Percentiles rank a stretch among this genome's conserved stretches.
Conservation (phyloP, 2,113 vertebrate genomes). For the Blennius ocellaris region DNA sequence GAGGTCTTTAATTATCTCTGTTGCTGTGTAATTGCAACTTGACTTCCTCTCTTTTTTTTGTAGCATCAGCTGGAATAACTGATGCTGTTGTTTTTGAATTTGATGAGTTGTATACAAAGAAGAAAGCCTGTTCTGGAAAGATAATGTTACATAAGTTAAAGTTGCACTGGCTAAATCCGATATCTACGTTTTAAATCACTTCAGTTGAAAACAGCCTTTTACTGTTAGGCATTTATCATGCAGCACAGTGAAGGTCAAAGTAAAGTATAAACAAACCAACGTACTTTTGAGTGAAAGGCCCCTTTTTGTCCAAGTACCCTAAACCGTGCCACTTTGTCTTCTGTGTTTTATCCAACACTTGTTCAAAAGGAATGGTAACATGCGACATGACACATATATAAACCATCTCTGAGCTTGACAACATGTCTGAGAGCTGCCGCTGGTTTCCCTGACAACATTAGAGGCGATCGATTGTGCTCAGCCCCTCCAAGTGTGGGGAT, state of each 20-base stretch:
- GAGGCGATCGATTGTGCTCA: conserved; percentile 34
- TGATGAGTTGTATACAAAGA: no score
- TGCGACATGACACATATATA: conserved; percentile 12
- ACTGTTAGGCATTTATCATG: conserved; percentile 2
- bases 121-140: no score
- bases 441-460: conserved; percentile 55
- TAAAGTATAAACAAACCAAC: background rate
- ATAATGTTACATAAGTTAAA: no score
- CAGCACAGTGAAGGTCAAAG: background rate
- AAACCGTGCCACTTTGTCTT: background rate
- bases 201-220: conserved; percentile 6
- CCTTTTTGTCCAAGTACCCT: background rate
- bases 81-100: no score
- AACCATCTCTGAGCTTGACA: conserved; percentile 5
- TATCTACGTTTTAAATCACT: background rate
- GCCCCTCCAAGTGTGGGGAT: conserved; percentile 34
- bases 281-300: background rate
- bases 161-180: background rate
- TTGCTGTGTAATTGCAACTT: no score
- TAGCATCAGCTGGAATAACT: no score
- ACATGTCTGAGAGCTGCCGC: conserved; percentile 2
- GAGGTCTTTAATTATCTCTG: no score
- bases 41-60: no score
- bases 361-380: background rate
- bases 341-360: background rate